Conservation (phyloP, 2,113 vertebrate species). For the Trochalopteron elliotii region DNA sequence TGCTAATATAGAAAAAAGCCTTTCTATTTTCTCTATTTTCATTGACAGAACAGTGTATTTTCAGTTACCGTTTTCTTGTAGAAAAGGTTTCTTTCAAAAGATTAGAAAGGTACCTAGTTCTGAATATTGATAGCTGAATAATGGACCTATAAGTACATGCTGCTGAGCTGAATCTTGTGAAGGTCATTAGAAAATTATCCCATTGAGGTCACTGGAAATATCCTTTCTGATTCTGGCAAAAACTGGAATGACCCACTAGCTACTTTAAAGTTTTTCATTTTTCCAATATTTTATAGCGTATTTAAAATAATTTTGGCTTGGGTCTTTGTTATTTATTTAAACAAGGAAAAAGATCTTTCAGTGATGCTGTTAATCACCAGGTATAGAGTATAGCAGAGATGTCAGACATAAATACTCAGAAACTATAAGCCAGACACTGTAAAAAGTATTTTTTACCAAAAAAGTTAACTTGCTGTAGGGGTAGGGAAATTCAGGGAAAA, state of each 20-base stretch:
- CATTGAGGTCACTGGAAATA: neutral
- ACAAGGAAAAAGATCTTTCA: neutral
- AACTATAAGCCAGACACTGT: neutral
- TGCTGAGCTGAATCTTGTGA: neutral
- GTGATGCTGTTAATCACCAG: neutral
- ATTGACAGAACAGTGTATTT: neutral
- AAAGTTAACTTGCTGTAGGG: neutral
- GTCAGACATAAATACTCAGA: neutral
- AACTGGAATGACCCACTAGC: neutral
- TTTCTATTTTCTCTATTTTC: neutral
- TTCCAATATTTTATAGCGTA: neutral
- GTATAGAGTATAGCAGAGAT: neutral
- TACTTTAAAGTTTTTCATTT: neutral
- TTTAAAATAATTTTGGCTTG: neutral
- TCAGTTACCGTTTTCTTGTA: neutral
- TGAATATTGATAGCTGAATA: neutral
- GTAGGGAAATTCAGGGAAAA: neutral
- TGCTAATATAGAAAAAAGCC: rapidly evolving
- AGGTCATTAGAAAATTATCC: neutral
- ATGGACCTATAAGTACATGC: neutral
- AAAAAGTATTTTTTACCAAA: neutral
- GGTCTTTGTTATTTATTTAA: neutral
- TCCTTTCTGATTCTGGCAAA: neutral
- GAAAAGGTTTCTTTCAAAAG: neutral
- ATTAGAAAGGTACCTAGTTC: neutral